These are phyloP conservation scores for Umimayanthus chanpuru DNA, from an alignment of 92 coral and sea anemone genomes.

Conservation along the genomic window DNA sequence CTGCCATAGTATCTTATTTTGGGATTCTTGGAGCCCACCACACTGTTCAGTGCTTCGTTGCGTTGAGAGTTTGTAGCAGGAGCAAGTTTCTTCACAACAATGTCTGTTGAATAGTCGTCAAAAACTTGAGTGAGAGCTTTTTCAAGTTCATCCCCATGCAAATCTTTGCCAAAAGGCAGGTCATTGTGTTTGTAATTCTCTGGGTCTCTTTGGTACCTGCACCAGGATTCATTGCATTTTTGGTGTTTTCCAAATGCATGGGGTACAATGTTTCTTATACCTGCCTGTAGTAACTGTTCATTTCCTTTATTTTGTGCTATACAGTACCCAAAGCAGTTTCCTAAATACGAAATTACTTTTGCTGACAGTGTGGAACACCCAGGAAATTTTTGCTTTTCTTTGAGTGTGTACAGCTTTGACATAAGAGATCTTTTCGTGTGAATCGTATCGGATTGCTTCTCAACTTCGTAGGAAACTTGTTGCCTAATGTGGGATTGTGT, in stretches of 20 bases:
- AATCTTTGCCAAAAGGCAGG: constrained; percentile 28
- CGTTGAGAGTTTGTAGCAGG: constrained; percentile 41
- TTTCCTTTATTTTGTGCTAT: constrained; percentile 28
- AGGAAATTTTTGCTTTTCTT: too few species aligned
- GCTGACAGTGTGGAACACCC: constrained; percentile 3
- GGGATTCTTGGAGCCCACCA: constrained; percentile 55
- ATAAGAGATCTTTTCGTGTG: constrained; percentile 51
- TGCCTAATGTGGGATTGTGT: constrained; percentile 30
- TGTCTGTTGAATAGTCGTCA: constrained; percentile 21
- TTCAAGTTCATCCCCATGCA: constrained; percentile 33
- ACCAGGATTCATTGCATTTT: constrained; percentile 35
- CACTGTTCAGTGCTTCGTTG: constrained; percentile 49
- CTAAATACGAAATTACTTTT: constrained; percentile 31
- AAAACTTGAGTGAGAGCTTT: neutral
- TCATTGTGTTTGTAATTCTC: constrained; percentile 9
- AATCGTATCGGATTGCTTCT: constrained; percentile 51
- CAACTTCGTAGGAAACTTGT: constrained; percentile 49
- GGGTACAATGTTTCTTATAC: neutral
- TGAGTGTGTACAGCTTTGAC: constrained; percentile 19
- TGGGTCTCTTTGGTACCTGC: constrained; percentile 26
- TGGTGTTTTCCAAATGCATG: constrained; percentile 28
- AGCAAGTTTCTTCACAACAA: constrained; percentile 30
- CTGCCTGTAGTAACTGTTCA: neutral
- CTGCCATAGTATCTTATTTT: constrained; percentile 61
- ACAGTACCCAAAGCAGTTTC: constrained; percentile 11